Conservation (phyloP, 2,113 vertebrate species). For the Chloroceryle aenea region DNA sequence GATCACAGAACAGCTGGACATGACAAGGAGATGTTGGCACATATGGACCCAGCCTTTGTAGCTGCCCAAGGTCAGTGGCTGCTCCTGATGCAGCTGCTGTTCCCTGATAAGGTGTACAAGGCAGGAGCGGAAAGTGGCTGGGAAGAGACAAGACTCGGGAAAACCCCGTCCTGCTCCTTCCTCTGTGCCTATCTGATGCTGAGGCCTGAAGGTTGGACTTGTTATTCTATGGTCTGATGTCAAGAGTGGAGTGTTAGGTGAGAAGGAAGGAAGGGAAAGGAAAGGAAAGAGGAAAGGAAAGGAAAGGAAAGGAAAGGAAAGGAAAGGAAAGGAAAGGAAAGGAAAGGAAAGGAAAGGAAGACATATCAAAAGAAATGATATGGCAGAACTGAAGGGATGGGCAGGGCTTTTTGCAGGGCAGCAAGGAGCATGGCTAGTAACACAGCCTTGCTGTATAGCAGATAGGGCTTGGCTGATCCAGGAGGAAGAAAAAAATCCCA, state of each 20-base stretch:
- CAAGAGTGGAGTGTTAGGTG: background rate
- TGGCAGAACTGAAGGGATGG: background rate
- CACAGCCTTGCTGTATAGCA: background rate
- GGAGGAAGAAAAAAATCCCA: background rate
- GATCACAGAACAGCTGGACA: background rate
- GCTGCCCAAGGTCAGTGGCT: background rate
- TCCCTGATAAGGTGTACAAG: background rate
- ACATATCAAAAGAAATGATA: background rate
- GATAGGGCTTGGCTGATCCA: background rate
- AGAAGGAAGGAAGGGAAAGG: background rate
- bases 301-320: background rate
- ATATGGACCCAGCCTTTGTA: background rate
- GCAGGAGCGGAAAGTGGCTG: background rate
- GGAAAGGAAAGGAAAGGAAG: background rate
- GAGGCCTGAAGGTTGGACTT: background rate
- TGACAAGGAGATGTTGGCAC: background rate
- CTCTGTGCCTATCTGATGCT: background rate
- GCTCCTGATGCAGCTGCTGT: slow-evolving; percentile 6
- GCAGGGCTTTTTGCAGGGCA: background rate
- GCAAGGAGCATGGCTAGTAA: background rate
- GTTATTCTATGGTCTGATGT: background rate
- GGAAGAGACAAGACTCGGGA: background rate
- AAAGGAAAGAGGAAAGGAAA: background rate
- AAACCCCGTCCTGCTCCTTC: background rate
- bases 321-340: background rate